Evolutionary conservation across 1,140 invertebrate species (phyloP).

Genomic region (Drosophila nebulosa): DNA sequence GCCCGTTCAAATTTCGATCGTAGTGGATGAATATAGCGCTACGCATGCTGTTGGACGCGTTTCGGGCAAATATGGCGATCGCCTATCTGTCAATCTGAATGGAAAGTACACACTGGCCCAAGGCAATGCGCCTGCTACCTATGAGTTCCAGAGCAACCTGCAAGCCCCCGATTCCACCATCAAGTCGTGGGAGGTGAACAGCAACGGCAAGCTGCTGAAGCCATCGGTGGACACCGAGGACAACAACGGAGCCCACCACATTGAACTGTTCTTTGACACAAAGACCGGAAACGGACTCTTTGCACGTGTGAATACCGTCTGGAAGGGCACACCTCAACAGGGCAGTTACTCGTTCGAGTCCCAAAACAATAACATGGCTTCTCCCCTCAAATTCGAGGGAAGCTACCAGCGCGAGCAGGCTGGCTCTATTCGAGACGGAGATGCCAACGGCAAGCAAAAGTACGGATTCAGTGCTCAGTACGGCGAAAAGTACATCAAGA

Average conservation of each 20-base stretch:
- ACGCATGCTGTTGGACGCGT: constrained; percentile 46
- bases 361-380: constrained; percentile 38
- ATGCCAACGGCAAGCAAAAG: constrained; percentile 32
- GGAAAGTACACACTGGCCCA: constrained; percentile 80
- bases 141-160: constrained; percentile 76
- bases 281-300: constrained; percentile 50
- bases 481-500: constrained; percentile 52
- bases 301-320: constrained; percentile 32
- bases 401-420: constrained; percentile 41
- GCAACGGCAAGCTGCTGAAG: constrained; percentile 60
- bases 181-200: constrained; percentile 73
- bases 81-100: constrained; percentile 49
- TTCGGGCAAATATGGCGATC: constrained; percentile 51
- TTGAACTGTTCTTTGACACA: constrained; percentile 38
- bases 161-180: constrained; percentile 82
- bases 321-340: constrained; percentile 36
- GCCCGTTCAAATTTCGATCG: constrained; percentile 63
- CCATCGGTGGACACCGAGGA: neutral
- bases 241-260: neutral
- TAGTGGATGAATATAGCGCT: constrained; percentile 58
- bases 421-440: constrained; percentile 22
- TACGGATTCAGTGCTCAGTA: constrained; percentile 48
- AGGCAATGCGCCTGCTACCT: constrained; percentile 76
- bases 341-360: constrained; percentile 52
- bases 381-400: constrained; percentile 53